phyloP scores from a whole-genome alignment of 2,888 invertebrate genomes.

The Seladonia tumulorum region DNA sequence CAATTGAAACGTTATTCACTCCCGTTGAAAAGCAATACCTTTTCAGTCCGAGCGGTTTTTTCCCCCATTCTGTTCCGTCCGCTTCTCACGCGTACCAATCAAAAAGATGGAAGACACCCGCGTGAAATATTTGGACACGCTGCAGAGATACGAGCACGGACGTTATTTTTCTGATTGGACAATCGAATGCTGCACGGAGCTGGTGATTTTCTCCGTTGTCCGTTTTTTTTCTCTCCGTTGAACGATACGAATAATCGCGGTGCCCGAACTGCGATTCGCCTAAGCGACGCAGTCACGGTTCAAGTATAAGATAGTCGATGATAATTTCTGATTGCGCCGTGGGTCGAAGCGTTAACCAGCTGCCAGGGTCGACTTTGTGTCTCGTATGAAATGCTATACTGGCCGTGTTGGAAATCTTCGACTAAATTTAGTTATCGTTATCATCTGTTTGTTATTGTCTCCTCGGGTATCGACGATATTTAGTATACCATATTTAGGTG shows the following conservation, averaged over 20 bases:
- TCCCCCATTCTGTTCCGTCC: slow-evolving; percentile 9
- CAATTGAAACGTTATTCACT: slow-evolving; percentile 52
- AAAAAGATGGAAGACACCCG: slow-evolving; percentile 27
- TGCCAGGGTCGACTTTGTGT: neutral
- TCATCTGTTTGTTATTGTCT: neutral
- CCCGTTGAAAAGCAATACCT: slow-evolving; percentile 40
- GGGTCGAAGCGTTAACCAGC: neutral
- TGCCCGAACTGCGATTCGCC: neutral
- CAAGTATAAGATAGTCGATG: neutral
- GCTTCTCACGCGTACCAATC: slow-evolving; percentile 18
- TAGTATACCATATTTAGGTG: too few relatives aligned
- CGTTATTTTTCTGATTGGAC: neutral
- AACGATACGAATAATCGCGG: neutral
- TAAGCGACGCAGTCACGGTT: neutral
- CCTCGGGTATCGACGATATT: neutral
- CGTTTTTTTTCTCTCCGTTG: too few relatives aligned
- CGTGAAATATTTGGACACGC: slow-evolving; percentile 24
- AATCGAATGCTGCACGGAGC: neutral
- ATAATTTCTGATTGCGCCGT: neutral
- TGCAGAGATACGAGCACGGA: too few relatives aligned
- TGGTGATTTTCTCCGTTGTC: neutral
- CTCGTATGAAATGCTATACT: neutral
- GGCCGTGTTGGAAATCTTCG: neutral
- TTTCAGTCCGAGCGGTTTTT: slow-evolving; percentile 32
- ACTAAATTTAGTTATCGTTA: neutral